Evolutionary conservation across 2,888 invertebrate genomes (phyloP).

Genomic region (Cephus spinipes): DNA sequence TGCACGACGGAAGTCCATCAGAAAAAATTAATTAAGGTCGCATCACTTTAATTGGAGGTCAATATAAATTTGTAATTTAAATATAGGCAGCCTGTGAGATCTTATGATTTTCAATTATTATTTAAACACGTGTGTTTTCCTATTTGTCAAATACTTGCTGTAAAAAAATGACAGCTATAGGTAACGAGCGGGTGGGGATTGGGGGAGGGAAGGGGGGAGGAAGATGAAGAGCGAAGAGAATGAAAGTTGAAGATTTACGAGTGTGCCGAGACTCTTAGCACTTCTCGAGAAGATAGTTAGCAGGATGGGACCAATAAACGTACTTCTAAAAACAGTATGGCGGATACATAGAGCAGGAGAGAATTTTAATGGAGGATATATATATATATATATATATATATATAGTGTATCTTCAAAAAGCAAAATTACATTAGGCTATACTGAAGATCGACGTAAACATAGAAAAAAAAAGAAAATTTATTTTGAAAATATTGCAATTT

Average conservation of each 20-base stretch:
- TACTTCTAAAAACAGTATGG: conserved; percentile 53
- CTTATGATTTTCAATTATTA: neutral
- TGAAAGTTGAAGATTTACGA: conserved; percentile 57
- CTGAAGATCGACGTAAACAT: neutral
- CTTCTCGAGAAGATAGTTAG: conserved; percentile 56
- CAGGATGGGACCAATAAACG: conserved; percentile 55
- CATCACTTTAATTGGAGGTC: neutral
- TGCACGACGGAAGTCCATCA: neutral
- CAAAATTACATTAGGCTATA: neutral
- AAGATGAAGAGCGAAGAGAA: conserved; percentile 27
- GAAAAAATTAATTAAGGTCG: neutral
- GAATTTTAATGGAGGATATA: neutral
- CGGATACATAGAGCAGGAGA: conserved; percentile 26
- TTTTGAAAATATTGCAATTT: neutral
- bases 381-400: no score
- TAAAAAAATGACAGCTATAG: neutral
- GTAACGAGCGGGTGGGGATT: conserved; percentile 13
- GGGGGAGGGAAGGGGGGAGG: conserved; percentile 10
- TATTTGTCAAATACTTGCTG: neutral
- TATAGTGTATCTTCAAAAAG: neutral
- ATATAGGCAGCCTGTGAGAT: neutral
- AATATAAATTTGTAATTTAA: neutral
- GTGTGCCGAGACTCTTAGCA: conserved; percentile 58
- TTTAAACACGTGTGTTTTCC: neutral
- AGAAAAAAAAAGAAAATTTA: neutral